Conservation (phyloP, 2,888 invertebrate species). For the Mesopsocus fuscifrons region DNA sequence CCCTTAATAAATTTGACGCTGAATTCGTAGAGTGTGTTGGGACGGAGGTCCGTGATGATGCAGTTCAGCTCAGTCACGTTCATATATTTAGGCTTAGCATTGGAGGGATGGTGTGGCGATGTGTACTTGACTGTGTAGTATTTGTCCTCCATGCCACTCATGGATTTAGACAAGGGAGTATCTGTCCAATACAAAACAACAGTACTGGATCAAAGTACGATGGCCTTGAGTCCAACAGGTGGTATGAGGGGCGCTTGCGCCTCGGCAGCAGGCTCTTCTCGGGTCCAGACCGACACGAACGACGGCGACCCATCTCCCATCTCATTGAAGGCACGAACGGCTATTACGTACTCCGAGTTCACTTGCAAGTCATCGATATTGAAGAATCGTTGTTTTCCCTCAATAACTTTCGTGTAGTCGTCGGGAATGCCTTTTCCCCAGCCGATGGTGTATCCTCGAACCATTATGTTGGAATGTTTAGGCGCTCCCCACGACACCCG, state of each 20-base stretch:
- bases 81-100: constrained; percentile 47
- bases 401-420: constrained; percentile 57
- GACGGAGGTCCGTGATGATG: constrained; percentile 71
- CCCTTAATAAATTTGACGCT: constrained; percentile 41
- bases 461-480: constrained; percentile 54
- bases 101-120: constrained; percentile 29
- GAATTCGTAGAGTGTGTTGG: constrained; percentile 84
- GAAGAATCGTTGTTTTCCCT: constrained; percentile 61
- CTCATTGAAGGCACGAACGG: constrained; percentile 76
- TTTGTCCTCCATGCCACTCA: constrained; percentile 66
- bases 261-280: constrained; percentile 34
- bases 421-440: constrained; percentile 96
- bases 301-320: constrained; percentile 81
- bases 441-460: constrained; percentile 78
- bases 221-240: constrained; percentile 74
- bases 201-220: constrained; percentile 73
- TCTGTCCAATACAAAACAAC: constrained; percentile 95
- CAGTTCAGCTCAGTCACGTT: constrained; percentile 84
- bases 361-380: constrained; percentile 67
- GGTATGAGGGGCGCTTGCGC: constrained; percentile 50
- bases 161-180: constrained; percentile 66
- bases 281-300: constrained; percentile 77
- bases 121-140: constrained; percentile 52
- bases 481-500: constrained; percentile 79
- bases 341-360: constrained; percentile 87